phyloP scores from a whole-genome alignment of 2,888 invertebrate genomes.

The Orchesellides sinensis region DNA sequence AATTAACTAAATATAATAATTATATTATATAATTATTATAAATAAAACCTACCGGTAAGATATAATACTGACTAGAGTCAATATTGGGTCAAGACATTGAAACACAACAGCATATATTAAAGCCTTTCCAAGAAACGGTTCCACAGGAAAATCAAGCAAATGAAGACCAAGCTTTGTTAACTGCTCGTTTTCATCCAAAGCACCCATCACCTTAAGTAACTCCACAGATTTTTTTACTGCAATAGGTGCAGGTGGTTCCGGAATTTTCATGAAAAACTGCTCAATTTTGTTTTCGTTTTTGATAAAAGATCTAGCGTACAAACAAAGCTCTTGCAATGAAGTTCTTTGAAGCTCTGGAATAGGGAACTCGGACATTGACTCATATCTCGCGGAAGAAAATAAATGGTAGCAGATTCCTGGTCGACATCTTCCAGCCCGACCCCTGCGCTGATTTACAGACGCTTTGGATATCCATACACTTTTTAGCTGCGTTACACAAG shows the following conservation, averaged over 20 bases:
- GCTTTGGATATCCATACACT: slow-evolving; percentile 92
- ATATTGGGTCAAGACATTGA: slow-evolving; percentile 94
- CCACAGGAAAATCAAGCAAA: slow-evolving; percentile 93
- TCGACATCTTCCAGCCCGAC: slow-evolving; percentile 92
- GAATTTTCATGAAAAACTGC: slow-evolving; percentile 88
- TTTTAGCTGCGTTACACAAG: slow-evolving; percentile 89
- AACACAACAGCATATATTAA: slow-evolving; percentile 92
- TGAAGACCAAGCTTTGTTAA: slow-evolving; percentile 92
- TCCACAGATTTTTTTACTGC: slow-evolving; percentile 87
- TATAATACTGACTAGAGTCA: slow-evolving; percentile 92
- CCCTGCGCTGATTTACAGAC: slow-evolving; percentile 95
- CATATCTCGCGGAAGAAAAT: slow-evolving; percentile 88
- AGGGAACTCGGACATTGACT: slow-evolving; percentile 83
- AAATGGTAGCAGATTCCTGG: slow-evolving; percentile 92
- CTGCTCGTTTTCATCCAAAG: slow-evolving; percentile 90
- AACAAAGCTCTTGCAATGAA: slow-evolving; percentile 84
- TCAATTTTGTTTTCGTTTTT: slow-evolving; percentile 86
- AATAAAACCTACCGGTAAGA: slow-evolving; percentile 82
- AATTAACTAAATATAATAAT: slow-evolving; percentile 72
- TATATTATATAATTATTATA: slow-evolving; percentile 76
- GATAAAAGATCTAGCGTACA: slow-evolving; percentile 90
- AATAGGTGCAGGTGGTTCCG: slow-evolving; percentile 90
- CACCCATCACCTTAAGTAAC: slow-evolving; percentile 86
- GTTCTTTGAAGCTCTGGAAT: slow-evolving; percentile 87
- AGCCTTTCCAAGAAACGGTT: slow-evolving; percentile 95